Base-by-base conservation (phyloP, 2,113 vertebrate species). In the Perca flavescens region DNA sequence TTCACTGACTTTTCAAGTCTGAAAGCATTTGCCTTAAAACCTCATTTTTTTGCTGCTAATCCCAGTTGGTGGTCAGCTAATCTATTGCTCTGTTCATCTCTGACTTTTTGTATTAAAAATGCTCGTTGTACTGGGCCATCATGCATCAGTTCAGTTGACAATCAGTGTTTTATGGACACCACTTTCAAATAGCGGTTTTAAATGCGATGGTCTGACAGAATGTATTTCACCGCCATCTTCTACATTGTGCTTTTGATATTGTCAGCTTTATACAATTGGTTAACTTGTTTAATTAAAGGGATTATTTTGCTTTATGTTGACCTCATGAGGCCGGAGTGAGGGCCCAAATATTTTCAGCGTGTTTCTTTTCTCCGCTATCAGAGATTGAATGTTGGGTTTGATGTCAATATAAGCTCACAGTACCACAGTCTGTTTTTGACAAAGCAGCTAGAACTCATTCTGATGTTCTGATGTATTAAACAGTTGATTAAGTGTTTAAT, bases 31-130 rank as follows among this genome's bases (percentile, higher is more conserved):
- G 90, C 90, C 90, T 94, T 93, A 85, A 91, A 36, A 31, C 50
- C 67, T 89, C 73, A 54, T 87, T 89, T 87, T 87, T 89, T 90
- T 88, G 91, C 91, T 94, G 91, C 91, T 91, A 83, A 74, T 89
- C 81, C 61, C 74, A 64, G 58, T 76, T 56, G 53, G 75, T 79
- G 65, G 60, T 87, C 63, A 56, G 74, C 19, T 75, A 6, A 74
- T 57, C 36, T 58, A 43, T 28, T 31, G 12, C 61, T 77, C 47
- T 74, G 66, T 62, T 36, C 49, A 43, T 60, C 84, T 77, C 17
- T 57, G 50, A 78, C 40, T 53, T 34, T 75, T 12, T 43, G 9
- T 62, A 46, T 47, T 40, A 14, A 65, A 57, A n/a, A 31, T 76
- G 62, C 13, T 34, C 6, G 12, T 81, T 79, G 14, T 31, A 53